Base-by-base conservation (phyloP, 2,888 invertebrate genomes). In the Callyntrura guangdongensis region DNA sequence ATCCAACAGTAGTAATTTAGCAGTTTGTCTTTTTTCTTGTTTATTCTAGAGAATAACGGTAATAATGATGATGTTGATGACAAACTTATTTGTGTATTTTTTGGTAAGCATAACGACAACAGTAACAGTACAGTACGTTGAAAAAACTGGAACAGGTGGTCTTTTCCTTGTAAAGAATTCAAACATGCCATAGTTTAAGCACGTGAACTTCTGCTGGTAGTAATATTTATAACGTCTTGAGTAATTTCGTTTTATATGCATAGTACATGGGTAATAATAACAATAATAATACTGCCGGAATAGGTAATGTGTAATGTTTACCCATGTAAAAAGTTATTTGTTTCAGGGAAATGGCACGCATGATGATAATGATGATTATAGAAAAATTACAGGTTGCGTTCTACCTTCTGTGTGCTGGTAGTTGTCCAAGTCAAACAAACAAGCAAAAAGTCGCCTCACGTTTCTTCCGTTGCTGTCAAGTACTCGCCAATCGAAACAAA, bases 31-130 rank as follows among this genome's bases (percentile, higher is more conserved):
- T 9, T 22, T 74, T 74, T 47, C 47, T 22, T 49, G 9, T 17
- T 67, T 69, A 69, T 27, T 72, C 49, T 53, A 20, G 49, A 49
- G 12, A 27, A 67, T 67, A 27, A 36, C 36, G 4, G 36, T 36
- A 12, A 27, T 74, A 47, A 77, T 53, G 49, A 49, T 53, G n/a
- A 49, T 49, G 77, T 25, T 53, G 22, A 77, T 25, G 77, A 49
- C 77, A 17, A 53, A 53, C 77, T 77, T 77, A 74, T 77, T 77
- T 77, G 53, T 49, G 20, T 69, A 74, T 74, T 27, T 74, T 72
- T 49, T 74, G 45, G 49, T 49, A 20, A 74, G 47, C 74, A 74
- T 11, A 64, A 25, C 56, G 14, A 53, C 2, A 53, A 11, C 53
- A 0, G n/a, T 56, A 64, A 64, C 12, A 12, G 22, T 12, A 59